These are phyloP conservation scores for Phylloscopus whistleri DNA, from an alignment of 2,113 vertebrate genomes.

Conservation along the genomic window DNA sequence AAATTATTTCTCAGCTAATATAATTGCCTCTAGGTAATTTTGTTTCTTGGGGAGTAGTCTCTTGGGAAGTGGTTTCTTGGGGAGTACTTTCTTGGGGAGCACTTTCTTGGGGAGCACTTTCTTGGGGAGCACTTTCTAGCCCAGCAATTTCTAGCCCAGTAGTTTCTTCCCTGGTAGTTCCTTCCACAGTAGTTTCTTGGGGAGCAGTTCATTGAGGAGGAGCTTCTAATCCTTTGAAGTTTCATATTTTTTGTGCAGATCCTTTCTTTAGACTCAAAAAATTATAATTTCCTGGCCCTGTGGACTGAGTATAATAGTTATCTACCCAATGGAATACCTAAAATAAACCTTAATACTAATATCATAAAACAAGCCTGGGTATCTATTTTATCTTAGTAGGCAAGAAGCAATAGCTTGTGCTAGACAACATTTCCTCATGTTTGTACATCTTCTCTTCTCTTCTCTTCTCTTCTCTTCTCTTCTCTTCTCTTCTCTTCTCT, in stretches of 20 bases:
- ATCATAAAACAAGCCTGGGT: neutral
- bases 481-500: too few species aligned
- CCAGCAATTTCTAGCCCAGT: too few species aligned
- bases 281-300: neutral
- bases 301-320: neutral
- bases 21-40: neutral
- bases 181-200: too few species aligned
- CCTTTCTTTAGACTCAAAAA: neutral
- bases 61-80: too few species aligned
- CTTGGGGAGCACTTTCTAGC: too few species aligned
- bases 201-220: too few species aligned
- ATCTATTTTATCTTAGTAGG: neutral
- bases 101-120: too few species aligned
- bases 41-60: neutral
- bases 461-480: neutral
- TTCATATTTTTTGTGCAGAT: neutral
- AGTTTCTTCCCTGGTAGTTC: too few species aligned
- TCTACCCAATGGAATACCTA: neutral
- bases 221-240: neutral
- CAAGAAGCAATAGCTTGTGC: neutral
- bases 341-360: constrained; percentile 15
- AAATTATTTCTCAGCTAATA: neutral
- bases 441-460: neutral
- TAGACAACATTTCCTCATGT: neutral
- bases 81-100: too few species aligned